phyloP scores from a whole-genome alignment of 2,888 invertebrate species.

The Arrhopalites spinosus region DNA sequence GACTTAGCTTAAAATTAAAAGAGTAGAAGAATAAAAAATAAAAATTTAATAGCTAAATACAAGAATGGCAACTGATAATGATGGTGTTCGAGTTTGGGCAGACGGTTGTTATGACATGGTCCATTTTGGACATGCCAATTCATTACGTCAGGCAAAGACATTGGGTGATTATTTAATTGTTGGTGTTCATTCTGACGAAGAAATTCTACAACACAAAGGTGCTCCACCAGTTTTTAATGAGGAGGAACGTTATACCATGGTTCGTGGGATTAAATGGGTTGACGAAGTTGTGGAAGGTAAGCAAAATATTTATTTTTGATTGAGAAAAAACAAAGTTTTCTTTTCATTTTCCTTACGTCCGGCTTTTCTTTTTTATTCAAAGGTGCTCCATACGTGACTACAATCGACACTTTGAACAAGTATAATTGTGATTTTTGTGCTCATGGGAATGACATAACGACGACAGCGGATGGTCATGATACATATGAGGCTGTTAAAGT shows the following conservation, averaged over 20 bases:
- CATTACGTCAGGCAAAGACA: slow-evolving; percentile 93
- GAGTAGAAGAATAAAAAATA: no score
- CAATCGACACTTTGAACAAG: slow-evolving; percentile 91
- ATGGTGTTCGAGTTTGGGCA: slow-evolving; percentile 87
- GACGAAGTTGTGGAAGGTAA: slow-evolving; percentile 92
- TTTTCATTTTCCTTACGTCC: no score
- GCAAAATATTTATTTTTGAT: neutral
- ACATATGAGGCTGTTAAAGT: slow-evolving; percentile 92
- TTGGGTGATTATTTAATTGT: slow-evolving; percentile 92
- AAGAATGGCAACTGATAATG: no score
- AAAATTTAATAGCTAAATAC: no score
- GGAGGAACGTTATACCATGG: slow-evolving; percentile 73
- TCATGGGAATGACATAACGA: slow-evolving; percentile 98
- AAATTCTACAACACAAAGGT: slow-evolving; percentile 95
- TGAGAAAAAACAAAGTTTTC: no score
- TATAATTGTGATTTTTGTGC: slow-evolving; percentile 98
- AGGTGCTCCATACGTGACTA: slow-evolving; percentile 97
- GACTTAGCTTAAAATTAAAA: no score
- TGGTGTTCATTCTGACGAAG: slow-evolving; percentile 95
- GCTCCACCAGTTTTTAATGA: slow-evolving; percentile 93
- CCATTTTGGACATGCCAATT: slow-evolving; percentile 99
- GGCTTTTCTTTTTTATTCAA: no score
- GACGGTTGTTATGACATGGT: slow-evolving; percentile 98
- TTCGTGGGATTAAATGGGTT: slow-evolving; percentile 98
- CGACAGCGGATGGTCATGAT: slow-evolving; percentile 94